Evolutionary conservation across 2,888 invertebrate species (phyloP).

Genomic region (Lottia gigantea): DNA sequence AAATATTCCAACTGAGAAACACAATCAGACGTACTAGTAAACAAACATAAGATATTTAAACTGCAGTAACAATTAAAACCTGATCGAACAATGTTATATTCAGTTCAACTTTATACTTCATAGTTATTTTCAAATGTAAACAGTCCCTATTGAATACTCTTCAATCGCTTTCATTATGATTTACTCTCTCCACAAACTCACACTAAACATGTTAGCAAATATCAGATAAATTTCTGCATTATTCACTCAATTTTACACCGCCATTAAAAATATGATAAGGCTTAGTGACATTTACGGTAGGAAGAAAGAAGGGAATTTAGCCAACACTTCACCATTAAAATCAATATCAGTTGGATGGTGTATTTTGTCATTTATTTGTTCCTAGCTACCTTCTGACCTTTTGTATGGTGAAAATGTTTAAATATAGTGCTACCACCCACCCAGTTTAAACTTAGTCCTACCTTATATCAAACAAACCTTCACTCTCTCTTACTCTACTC

Average conservation of each 20-base stretch:
- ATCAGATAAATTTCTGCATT: too few species aligned
- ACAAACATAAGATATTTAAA: too few species aligned
- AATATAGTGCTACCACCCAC: conserved; percentile 9
- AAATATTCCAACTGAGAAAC: too few species aligned
- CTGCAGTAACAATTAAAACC: too few species aligned
- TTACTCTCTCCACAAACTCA: background rate
- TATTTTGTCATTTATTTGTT: conserved; percentile 11
- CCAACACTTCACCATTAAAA: conserved; percentile 8
- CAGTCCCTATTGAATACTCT: too few species aligned
- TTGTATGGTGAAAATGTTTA: background rate
- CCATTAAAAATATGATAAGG: background rate
- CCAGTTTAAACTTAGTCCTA: background rate
- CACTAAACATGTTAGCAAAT: background rate
- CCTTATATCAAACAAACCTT: conserved; percentile 1
- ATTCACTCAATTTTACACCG: background rate
- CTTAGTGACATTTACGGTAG: background rate
- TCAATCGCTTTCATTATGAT: background rate
- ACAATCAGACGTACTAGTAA: too few species aligned
- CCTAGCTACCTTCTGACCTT: conserved; percentile 8
- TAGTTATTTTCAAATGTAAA: too few species aligned
- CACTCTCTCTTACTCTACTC: background rate
- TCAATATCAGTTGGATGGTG: conserved; percentile 6
- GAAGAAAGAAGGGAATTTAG: background rate
- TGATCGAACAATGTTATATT: too few species aligned
- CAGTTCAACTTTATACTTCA: too few species aligned